phyloP scores from a whole-genome alignment of 2,797 vertebrate genomes.

The Ispidina picta region DNA sequence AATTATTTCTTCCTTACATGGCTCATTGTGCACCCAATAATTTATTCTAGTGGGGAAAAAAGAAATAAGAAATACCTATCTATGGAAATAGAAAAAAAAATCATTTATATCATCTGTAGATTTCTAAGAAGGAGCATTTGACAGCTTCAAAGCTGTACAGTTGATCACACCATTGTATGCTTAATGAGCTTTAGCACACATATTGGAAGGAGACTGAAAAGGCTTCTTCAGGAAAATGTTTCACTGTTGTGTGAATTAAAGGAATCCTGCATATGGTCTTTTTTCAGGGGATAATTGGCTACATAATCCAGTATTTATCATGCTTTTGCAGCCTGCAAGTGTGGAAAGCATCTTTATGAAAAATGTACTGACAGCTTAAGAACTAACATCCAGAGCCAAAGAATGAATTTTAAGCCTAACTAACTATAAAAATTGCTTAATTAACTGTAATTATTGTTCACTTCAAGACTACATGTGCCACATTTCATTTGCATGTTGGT shows the following conservation, averaged over 20 bases:
- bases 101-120: not conserved
- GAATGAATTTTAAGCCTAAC: conserved; percentile 43
- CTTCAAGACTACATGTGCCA: conserved; percentile 21
- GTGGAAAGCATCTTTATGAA: conserved; percentile 12
- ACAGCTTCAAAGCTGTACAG: not conserved
- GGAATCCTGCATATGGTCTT: not conserved
- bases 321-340: not conserved
- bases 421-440: conserved; percentile 55
- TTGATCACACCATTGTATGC: not conserved
- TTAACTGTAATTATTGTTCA: conserved; percentile 50
- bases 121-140: not conserved
- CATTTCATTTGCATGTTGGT: conserved; percentile 4
- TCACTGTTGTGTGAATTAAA: not conserved
- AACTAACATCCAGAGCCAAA: conserved; percentile 38
- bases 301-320: conserved; percentile 4
- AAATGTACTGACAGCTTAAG: conserved; percentile 35
- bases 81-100: conserved; percentile 23
- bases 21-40: not conserved
- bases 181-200: conserved; percentile 17
- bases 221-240: not conserved
- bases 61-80: not conserved
- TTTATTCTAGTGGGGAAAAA: not conserved
- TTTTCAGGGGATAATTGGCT: not conserved
- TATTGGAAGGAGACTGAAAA: not conserved
- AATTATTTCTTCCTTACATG: not conserved